Evolutionary conservation across 2,888 invertebrate species (phyloP).

Genomic region (Hirtodrosophila trivittata): DNA sequence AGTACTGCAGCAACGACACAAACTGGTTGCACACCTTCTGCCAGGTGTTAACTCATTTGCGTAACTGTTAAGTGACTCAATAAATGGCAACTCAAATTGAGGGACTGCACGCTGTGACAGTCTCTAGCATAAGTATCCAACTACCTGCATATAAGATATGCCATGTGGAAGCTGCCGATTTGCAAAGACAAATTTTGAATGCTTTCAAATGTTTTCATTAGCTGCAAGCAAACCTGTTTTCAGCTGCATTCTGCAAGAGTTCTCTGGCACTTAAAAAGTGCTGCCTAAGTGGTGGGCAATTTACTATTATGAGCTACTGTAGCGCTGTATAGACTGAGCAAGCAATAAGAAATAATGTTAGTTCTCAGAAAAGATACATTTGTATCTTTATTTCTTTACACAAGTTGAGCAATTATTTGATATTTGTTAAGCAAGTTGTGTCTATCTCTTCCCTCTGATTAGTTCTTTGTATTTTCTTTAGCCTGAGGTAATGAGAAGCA

Average conservation of each 20-base stretch:
- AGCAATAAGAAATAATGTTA: no score
- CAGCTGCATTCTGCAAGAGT: no score
- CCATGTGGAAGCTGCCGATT: slow-evolving; percentile 40
- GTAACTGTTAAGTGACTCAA: slow-evolving; percentile 73
- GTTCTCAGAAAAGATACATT: no score
- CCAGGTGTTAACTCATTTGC: slow-evolving; percentile 79
- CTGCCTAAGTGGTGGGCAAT: no score
- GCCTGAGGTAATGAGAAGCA: no score
- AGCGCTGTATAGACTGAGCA: no score
- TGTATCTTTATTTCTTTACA: no score
- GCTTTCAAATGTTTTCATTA: slow-evolving; percentile 52
- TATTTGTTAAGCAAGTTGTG: neutral
- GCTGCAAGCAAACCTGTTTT: slow-evolving; percentile 34
- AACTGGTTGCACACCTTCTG: slow-evolving; percentile 43
- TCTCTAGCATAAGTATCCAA: slow-evolving; percentile 7
- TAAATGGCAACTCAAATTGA: slow-evolving; percentile 70
- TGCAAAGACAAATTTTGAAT: slow-evolving; percentile 67
- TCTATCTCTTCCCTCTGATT: neutral
- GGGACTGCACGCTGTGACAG: slow-evolving; percentile 66
- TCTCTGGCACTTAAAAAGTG: neutral
- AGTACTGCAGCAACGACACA: slow-evolving; percentile 1
- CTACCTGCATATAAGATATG: slow-evolving; percentile 9
- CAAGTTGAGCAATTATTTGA: no score
- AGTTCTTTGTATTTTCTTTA: slow-evolving; percentile 11
- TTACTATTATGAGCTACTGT: no score